Evolutionary conservation across 2,888 invertebrate genomes (phyloP).

Genomic region (Fragum whitleyi): DNA sequence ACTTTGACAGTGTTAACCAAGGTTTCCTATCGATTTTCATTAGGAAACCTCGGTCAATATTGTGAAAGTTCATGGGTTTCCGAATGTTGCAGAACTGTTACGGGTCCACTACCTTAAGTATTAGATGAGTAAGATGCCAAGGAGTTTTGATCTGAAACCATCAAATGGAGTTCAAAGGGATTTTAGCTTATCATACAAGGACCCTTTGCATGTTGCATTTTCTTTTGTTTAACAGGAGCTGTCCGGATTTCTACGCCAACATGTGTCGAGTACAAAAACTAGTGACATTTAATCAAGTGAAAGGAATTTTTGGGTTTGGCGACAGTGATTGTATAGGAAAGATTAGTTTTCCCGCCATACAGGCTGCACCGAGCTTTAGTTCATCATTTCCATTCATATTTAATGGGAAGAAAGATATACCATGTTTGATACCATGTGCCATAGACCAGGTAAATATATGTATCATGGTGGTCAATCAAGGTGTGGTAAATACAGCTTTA

Average conservation of each 20-base stretch:
- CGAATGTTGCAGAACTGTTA: too few relatives aligned
- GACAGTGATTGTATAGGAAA: conserved; percentile 98
- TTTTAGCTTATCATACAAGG: too few relatives aligned
- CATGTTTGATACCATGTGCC: conserved; percentile 97
- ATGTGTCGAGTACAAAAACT: conserved; percentile 96
- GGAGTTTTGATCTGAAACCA: too few relatives aligned
- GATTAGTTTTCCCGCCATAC: conserved; percentile 97
- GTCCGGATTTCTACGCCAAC: conserved; percentile 96
- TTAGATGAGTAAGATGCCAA: too few relatives aligned
- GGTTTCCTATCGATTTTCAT: too few relatives aligned
- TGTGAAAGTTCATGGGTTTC: too few relatives aligned
- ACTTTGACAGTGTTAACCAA: too few relatives aligned
- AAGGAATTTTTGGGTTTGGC: conserved; percentile 98
- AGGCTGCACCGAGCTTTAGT: conserved; percentile 96
- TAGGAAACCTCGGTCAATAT: too few relatives aligned
- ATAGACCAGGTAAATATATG: conserved; percentile 95
- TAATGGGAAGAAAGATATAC: conserved; percentile 89
- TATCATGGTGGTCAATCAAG: conserved; percentile 4
- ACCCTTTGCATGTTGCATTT: too few relatives aligned
- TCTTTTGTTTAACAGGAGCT: conserved; percentile 76
- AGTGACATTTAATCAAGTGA: conserved; percentile 98
- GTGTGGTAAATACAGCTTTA: too few relatives aligned
- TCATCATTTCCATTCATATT: conserved; percentile 92
- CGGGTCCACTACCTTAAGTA: too few relatives aligned
- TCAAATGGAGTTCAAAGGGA: too few relatives aligned